phyloP scores from a whole-genome alignment of 2,888 invertebrate genomes.

The Pinctada fucata region DNA sequence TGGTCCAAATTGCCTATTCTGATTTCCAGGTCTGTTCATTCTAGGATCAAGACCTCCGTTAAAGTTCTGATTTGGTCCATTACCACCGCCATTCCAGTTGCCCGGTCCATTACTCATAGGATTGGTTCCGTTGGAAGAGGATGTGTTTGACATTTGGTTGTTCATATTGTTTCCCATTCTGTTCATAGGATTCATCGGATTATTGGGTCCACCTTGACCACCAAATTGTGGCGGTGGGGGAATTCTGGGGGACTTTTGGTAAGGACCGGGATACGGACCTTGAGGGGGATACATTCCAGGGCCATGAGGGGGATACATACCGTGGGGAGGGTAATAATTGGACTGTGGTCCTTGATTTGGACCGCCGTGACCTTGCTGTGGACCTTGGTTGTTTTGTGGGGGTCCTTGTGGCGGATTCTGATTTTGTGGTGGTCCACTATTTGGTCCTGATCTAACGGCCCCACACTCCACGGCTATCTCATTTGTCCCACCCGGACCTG shows the following conservation, averaged over 20 bases:
- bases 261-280: neutral
- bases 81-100: neutral
- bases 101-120: neutral
- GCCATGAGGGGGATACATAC: no score
- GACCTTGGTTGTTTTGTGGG: neutral
- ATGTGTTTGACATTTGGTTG: neutral
- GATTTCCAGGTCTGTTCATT: neutral
- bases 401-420: neutral
- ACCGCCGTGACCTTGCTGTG: neutral
- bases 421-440: neutral
- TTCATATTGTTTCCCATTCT: neutral
- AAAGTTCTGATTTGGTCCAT: neutral
- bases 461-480: constrained; percentile 31
- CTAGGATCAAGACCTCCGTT: neutral
- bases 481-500: constrained; percentile 4
- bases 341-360: neutral
- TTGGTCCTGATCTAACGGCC: constrained; percentile 4
- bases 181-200: neutral
- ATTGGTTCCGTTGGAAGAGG: neutral
- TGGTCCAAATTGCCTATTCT: neutral
- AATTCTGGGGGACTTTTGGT: constrained; percentile 12
- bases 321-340: neutral
- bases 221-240: constrained; percentile 16
- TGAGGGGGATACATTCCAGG: constrained; percentile 8
- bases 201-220: neutral